Evolutionary conservation across 2,888 invertebrate species (phyloP).

Genomic region (Phanerotoma sp.): DNA sequence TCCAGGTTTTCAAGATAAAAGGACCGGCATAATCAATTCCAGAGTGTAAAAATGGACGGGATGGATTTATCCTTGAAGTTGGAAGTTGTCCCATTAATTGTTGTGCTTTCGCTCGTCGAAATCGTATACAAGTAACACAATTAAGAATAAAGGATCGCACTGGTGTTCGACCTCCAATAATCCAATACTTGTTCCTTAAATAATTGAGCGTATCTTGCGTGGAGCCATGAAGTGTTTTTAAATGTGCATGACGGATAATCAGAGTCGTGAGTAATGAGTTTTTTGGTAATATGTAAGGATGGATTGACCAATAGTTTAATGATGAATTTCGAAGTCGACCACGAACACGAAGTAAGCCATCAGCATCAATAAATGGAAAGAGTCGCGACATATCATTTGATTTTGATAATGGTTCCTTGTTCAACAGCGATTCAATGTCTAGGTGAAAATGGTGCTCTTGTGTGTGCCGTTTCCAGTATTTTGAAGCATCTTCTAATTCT

Average conservation of each 20-base stretch:
- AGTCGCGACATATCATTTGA: no score
- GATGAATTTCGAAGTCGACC: slow-evolving; percentile 7
- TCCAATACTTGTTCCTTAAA: slow-evolving; percentile 17
- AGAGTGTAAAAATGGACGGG: slow-evolving; percentile 14
- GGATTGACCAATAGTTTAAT: not conserved
- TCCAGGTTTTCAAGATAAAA: slow-evolving; percentile 13
- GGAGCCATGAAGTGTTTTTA: not conserved
- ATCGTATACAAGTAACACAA: slow-evolving; percentile 17
- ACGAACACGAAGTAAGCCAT: slow-evolving; percentile 12
- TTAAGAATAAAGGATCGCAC: slow-evolving; percentile 15
- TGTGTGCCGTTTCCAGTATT: no score
- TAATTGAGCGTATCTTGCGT: slow-evolving; percentile 9
- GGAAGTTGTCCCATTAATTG: slow-evolving; percentile 41
- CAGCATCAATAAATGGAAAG: not conserved
- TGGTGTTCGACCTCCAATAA: slow-evolving; percentile 19
- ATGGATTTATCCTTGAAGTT: slow-evolving; percentile 3
- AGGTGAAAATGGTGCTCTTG: no score
- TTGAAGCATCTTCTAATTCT: no score
- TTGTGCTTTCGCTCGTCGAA: slow-evolving; percentile 6
- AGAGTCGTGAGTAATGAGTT: no score
- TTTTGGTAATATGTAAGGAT: slow-evolving; percentile 13
- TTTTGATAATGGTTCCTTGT: no score
- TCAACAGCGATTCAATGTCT: no score
- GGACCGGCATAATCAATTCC: slow-evolving; percentile 23
- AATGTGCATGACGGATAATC: no score